Evolutionary conservation across 2,888 invertebrate species (phyloP), one percentile per base, ranked within the genome.

Genomic region (Trachelus iudaicus): DNA sequence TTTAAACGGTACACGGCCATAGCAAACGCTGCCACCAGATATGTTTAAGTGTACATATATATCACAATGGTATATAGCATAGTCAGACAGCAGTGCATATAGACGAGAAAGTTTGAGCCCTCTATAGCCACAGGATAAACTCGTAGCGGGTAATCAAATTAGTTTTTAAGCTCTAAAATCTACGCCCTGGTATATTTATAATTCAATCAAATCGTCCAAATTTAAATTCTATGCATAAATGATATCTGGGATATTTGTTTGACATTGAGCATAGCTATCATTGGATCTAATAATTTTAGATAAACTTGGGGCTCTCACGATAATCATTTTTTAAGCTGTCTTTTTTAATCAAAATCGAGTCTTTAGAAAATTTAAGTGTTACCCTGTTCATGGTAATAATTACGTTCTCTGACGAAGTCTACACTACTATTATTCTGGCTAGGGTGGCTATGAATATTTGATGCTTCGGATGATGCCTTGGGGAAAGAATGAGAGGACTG

Each of bases 1-100:
- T 85, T 84, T 82, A 75, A 83, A 83, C 79, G 69, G 34, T 34
- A 30, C 13, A 23, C 33, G 30, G 40, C 6, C 40, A 56, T 23
- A 6, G 40, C 40, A 23, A 56, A 56, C 40, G 23, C 40, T 56
- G 40, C 40, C 23, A 9, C 40, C 23, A 56, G 40, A 56, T 56
- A 56, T 23, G 23, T 56, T 56, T 56, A 56, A 56, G 40, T 56
- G 40, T 56, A 12, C 35, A 3, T 35, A 35, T 35, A 35, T 35
- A 35, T 12, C 35, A 35, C 12, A 35, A 35, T 35, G 35, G 35
- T 35, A 2, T 23, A 56, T 23, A 23, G 40, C 9, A 56, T 56
- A 15, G 40, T 1, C 40, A 56, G 40, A 56, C 40, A 56, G 40
- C 40, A 56, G 40, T 56, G 40, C 40, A 56, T 56, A 56, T 56